These are phyloP conservation scores for Tethya wilhelma DNA, from an alignment of 37 sponge, comb jelly and placozoan species.

Conservation along the genomic window DNA sequence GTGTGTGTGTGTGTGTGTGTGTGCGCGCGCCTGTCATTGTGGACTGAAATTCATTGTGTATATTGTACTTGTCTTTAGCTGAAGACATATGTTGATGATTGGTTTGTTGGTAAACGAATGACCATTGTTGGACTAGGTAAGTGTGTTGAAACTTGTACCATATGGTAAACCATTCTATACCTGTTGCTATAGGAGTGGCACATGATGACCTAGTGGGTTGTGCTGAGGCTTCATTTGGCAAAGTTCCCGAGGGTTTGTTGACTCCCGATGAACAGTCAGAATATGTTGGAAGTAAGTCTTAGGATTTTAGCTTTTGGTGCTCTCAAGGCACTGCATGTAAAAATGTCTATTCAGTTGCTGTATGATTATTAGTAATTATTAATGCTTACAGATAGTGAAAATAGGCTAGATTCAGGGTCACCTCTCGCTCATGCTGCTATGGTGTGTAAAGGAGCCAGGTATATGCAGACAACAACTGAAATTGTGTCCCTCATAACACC, in stretches of 20 bases:
- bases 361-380: neutral
- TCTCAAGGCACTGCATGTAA: too few relatives aligned
- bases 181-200: slow-evolving; percentile 39
- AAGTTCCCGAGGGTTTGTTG: slow-evolving; percentile 21
- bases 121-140: slow-evolving; percentile 79
- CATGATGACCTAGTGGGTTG: slow-evolving; percentile 59
- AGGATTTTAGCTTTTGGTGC: too few relatives aligned
- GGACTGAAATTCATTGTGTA: neutral
- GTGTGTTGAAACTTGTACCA: neutral
- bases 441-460: slow-evolving; percentile 73
- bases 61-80: slow-evolving; percentile 32
- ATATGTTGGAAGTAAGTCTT: slow-evolving; percentile 70
- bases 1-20: neutral
- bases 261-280: slow-evolving; percentile 7
- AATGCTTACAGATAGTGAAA: too few relatives aligned
- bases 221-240: slow-evolving; percentile 21
- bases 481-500: neutral
- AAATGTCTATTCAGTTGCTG: too few relatives aligned
- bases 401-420: too few relatives aligned
- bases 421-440: slow-evolving; percentile 55
- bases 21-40: neutral
- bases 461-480: neutral
- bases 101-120: slow-evolving; percentile 41
- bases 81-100: slow-evolving; percentile 49
- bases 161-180: neutral